These are phyloP conservation scores for Plusia festucae DNA, from an alignment of 2,888 invertebrate genomes.

Conservation along the genomic window DNA sequence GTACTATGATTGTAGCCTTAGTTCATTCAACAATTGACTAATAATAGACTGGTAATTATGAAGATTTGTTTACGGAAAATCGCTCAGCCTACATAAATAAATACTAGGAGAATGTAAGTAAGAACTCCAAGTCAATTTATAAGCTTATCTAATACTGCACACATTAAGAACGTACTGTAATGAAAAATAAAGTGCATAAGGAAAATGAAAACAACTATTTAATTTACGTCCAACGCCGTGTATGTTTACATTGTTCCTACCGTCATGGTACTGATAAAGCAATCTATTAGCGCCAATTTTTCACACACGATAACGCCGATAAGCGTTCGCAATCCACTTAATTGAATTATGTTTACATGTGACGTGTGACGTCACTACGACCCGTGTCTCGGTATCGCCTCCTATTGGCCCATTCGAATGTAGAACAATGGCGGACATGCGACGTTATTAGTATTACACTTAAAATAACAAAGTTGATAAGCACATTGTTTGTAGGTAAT, in stretches of 20 bases:
- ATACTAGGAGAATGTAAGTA: neutral
- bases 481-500: conserved; percentile 42
- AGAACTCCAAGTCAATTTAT: neutral
- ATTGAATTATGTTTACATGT: conserved; percentile 86
- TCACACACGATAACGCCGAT: conserved; percentile 74
- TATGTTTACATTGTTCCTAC: conserved; percentile 53
- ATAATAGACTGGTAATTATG: neutral
- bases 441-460: conserved; percentile 51
- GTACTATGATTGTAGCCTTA: conserved; percentile 17
- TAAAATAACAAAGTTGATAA: conserved; percentile 51
- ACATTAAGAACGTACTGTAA: neutral
- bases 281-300: conserved; percentile 75
- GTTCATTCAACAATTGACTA: conserved; percentile 29
- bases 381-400: conserved; percentile 56
- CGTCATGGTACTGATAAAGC: conserved; percentile 66
- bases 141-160: neutral
- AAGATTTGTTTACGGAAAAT: neutral
- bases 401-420: conserved; percentile 75
- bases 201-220: conserved; percentile 46
- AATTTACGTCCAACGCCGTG: conserved; percentile 49
- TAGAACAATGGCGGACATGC: conserved; percentile 77
- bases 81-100: neutral
- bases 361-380: conserved; percentile 44
- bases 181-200: conserved; percentile 19
- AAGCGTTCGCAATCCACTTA: conserved; percentile 73